Evolutionary conservation across 2,888 invertebrate species (phyloP), one percentile per base, ranked within the genome.

Genomic region (Himalopsyche japonica): DNA sequence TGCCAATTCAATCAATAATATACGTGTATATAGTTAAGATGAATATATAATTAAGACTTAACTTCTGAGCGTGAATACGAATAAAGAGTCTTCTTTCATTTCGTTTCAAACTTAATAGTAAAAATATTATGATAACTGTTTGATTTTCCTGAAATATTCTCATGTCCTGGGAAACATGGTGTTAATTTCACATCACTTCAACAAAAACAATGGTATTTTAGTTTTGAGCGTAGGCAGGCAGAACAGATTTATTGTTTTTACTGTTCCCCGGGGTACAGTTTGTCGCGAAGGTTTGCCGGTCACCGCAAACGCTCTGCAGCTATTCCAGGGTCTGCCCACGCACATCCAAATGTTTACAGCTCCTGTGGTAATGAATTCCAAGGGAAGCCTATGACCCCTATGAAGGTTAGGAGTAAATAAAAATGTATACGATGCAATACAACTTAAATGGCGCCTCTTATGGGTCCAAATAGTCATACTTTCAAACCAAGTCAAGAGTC

Each of bases 161-260:
- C n/a, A 49, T 32, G 10, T 20, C 4, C 20, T 57, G 20, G 20
- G 10, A 57, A 57, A 57, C 57, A 57, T 57, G 57, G 57, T 57
- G 57, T 57, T 57, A 57, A 57, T 57, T 57, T 57, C 57, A 57
- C 57, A 57, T 57, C 57, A 57, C 57, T 57, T 57, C 20, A 57
- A 57, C 57, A 57, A 57, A 57, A 57, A 57, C 57, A 57, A 57
- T 57, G 57, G 57, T 57, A 57, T 57, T 57, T 57, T 20, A 57
- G 57, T 57, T 57, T 57, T 57, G 57, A 57, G 24, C 57, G 57
- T 77, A 84, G 86, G 82, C 82, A 81, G 86, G 84, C 82, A 84
- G 82, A 84, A 84, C 84, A 84, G 86, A 84, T 86, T 82, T 82
- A 84, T 78, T 79, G 80, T 37, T 80, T 81, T 82, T 82, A 84